These are phyloP conservation scores for Gonocerus acuteangulatus DNA, from an alignment of 2,888 invertebrate species.

Conservation along the genomic window DNA sequence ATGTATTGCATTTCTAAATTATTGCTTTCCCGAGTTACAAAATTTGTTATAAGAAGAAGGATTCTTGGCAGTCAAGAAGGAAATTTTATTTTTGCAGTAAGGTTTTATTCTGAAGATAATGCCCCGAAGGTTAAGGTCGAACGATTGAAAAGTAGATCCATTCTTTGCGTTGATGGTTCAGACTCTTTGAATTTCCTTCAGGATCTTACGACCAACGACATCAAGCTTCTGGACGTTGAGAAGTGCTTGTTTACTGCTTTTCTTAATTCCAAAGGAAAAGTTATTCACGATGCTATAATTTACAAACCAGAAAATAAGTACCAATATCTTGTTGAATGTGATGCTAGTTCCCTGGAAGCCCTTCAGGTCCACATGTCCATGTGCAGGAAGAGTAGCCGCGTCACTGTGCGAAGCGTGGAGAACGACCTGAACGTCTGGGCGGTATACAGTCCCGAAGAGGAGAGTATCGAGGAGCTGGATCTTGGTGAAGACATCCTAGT, in stretches of 20 bases:
- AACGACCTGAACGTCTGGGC: constrained; percentile 31
- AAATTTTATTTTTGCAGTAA: not conserved
- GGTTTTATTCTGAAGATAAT: not conserved
- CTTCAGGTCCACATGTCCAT: constrained; percentile 27
- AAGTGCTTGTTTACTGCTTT: constrained; percentile 31
- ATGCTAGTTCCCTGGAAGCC: constrained; percentile 30
- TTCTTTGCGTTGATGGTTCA: constrained; percentile 26
- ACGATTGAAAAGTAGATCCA: constrained; percentile 27
- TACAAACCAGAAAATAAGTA: constrained; percentile 27
- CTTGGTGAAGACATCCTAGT: constrained; percentile 26
- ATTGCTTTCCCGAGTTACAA: not conserved
- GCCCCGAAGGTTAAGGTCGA: constrained; percentile 13
- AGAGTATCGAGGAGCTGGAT: constrained; percentile 19
- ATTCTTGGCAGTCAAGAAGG: not conserved
- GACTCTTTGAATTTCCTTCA: constrained; percentile 29
- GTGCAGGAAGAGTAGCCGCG: constrained; percentile 8
- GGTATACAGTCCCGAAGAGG: constrained; percentile 21
- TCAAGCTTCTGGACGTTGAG: constrained; percentile 20
- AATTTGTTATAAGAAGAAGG: not conserved
- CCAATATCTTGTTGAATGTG: constrained; percentile 28
- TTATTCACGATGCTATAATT: constrained; percentile 32
- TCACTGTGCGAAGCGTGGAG: constrained; percentile 29
- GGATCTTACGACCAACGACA: constrained; percentile 30
- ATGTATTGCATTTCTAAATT: not conserved
- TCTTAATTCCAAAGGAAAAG: constrained; percentile 31